A percentile compares a stretch with the other conserved stretches of the same genome.
These are phyloP conservation scores for Dynastes maya DNA, from an alignment of 2,888 invertebrate species.

Conservation along the genomic window DNA sequence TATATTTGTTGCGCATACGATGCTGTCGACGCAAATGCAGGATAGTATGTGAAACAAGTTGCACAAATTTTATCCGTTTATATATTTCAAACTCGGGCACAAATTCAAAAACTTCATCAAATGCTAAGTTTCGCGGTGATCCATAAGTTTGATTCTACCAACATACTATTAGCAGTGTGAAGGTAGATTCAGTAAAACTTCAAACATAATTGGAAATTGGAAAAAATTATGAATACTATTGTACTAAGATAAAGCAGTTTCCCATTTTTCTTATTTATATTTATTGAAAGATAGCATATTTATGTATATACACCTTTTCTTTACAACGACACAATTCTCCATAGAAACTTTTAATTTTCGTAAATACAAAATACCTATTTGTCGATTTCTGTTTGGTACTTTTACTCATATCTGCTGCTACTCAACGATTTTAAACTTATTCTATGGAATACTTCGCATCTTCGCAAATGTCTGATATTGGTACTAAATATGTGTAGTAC, in stretches of 20 bases:
- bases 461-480: too few relatives aligned
- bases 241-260: slow-evolving; percentile 22
- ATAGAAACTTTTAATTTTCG: too few relatives aligned
- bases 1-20: slow-evolving; percentile 54
- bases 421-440: too few relatives aligned
- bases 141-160: slow-evolving; percentile 40
- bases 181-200: slow-evolving; percentile 28
- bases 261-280: slow-evolving; percentile 4
- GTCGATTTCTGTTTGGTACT: too few relatives aligned
- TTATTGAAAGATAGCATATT: not conserved
- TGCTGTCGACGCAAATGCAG: slow-evolving; percentile 64
- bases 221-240: slow-evolving; percentile 28
- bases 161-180: slow-evolving; percentile 39
- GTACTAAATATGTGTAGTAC: too few relatives aligned
- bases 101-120: slow-evolving; percentile 33
- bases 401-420: too few relatives aligned
- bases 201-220: not conserved
- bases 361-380: too few relatives aligned
- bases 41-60: slow-evolving; percentile 58
- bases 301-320: not conserved
- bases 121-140: slow-evolving; percentile 8
- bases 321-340: too few relatives aligned
- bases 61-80: slow-evolving; percentile 26
- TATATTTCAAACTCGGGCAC: slow-evolving; percentile 26
- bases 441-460: too few relatives aligned